Base-by-base conservation (phyloP, 2,888 invertebrate genomes). In the Zygogramma bicolorata region DNA sequence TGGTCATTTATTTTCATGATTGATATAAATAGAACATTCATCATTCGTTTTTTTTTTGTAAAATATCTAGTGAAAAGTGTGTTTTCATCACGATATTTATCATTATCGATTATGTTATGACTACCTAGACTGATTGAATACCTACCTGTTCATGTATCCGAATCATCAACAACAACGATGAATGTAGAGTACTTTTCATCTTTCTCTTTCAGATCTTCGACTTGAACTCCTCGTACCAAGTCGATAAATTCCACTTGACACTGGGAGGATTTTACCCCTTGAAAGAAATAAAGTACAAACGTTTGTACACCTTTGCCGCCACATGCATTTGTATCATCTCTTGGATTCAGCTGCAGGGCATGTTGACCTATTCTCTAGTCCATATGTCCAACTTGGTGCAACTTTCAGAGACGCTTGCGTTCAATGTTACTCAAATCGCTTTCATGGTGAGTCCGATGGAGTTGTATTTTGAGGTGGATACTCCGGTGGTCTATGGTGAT, bases 251-350 rank as follows among this genome's bases (percentile, higher is more conserved):
- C 38, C 73, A 75, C 25, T 27, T 74, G 2, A 74, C 70, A 15
- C 58, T 76, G 1, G 69, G 57, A 29, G 77, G 79, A 13, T 76
- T 78, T 31, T 79, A 79, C 22, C 77, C 78, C 3, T n/a, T 49
- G 1, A 67, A 18, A 13, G 29, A 53, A 18, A 40, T 65, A 0
- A 73, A 70, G 68, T 62, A 46, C 2, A 74, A 62, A n/a, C 10
- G 18, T n/a, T 15, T 75, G 2, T 61, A 73, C 13, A 60, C 57
- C 1, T 25, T 72, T 18, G 20, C 20, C 2, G 71, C 34, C 2
- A 29, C 62, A 1, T 53, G 73, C 29, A 65, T 53, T 10, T 42
- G 61, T 42, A 46, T 62, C 15, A 65, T 76, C 18, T 73, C 73
- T 0, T 70, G 62, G 10, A 27, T 60, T 0, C 75, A 75, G 60